Conservation (phyloP, 2,113 vertebrate species). For the Connochaetes taurinus region DNA sequence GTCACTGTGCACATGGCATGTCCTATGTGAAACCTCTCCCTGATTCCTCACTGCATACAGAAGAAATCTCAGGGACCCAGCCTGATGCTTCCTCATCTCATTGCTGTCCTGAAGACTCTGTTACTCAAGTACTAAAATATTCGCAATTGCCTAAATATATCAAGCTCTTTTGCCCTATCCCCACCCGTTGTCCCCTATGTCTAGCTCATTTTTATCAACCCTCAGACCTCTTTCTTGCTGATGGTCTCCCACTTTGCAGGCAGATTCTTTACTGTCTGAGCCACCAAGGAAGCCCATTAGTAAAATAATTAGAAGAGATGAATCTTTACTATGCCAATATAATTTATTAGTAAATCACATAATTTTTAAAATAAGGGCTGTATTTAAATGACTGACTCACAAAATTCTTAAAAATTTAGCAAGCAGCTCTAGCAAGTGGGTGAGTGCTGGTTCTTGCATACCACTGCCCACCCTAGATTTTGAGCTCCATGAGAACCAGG, state of each 20-base stretch:
- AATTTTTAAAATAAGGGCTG: not conserved
- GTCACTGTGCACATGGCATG: not conserved
- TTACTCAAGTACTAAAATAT: not conserved
- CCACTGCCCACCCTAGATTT: not conserved
- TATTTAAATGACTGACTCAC: not conserved
- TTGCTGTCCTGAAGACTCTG: not conserved
- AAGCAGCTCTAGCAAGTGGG: not conserved
- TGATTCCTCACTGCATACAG: not conserved
- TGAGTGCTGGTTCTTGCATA: not conserved
- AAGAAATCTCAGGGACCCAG: not conserved
- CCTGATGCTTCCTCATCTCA: not conserved
- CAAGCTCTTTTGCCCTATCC: not conserved
- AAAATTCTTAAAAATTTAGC: slow-evolving; percentile 28
- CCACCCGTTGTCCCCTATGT: not conserved
- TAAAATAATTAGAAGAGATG: not conserved
- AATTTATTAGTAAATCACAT: not conserved
- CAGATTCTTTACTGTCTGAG: not conserved
- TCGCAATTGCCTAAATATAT: not conserved
- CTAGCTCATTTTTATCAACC: not conserved
- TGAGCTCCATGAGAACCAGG: not conserved
- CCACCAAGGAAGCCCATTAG: not conserved
- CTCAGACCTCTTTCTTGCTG: not conserved
- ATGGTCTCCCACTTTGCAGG: not conserved
- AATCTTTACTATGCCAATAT: not conserved
- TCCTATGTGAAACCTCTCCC: not conserved